These are phyloP conservation scores for Ips typographus DNA, from an alignment of 1,140 invertebrate species.

Conservation along the genomic window DNA sequence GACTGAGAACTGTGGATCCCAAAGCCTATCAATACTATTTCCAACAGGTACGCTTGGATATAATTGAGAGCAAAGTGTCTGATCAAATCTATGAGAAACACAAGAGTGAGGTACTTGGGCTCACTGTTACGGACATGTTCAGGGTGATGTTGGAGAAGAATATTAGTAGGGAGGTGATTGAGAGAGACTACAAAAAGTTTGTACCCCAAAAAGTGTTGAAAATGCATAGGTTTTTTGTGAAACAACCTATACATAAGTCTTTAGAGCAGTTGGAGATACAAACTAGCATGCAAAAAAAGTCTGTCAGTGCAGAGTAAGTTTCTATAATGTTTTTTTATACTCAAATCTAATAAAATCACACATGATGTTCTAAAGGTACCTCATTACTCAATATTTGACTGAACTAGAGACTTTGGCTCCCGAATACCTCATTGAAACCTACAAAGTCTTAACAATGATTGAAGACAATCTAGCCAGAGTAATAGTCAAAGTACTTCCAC, in stretches of 20 bases:
- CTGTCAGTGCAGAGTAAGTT: constrained; percentile 60
- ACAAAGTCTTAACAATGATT: constrained; percentile 66
- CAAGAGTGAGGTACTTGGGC: constrained; percentile 72
- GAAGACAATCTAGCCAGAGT: constrained; percentile 56
- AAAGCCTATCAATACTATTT: constrained; percentile 83
- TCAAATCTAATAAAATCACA: neutral
- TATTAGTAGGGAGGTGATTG: constrained; percentile 62
- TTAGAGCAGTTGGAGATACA: constrained; percentile 58
- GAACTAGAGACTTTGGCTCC: constrained; percentile 76
- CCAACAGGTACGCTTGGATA: constrained; percentile 78
- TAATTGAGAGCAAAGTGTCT: constrained; percentile 73
- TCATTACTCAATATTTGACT: constrained; percentile 77
- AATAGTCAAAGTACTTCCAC: constrained; percentile 68
- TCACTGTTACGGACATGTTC: constrained; percentile 85
- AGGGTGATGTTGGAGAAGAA: constrained; percentile 74
- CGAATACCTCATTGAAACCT: constrained; percentile 78
- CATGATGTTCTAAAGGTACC: constrained; percentile 55
- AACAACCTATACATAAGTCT: constrained; percentile 70
- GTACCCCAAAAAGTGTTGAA: constrained; percentile 76
- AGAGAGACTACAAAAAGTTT: constrained; percentile 77
- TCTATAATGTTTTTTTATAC: neutral
- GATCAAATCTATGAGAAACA: constrained; percentile 75
- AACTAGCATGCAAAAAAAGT: constrained; percentile 49
- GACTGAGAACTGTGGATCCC: constrained; percentile 67
- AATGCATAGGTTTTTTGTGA: constrained; percentile 72